Evolutionary conservation across 1,140 invertebrate species (phyloP), one percentile per base, ranked within the genome.

Genomic region (Scaptomyza pallida): DNA sequence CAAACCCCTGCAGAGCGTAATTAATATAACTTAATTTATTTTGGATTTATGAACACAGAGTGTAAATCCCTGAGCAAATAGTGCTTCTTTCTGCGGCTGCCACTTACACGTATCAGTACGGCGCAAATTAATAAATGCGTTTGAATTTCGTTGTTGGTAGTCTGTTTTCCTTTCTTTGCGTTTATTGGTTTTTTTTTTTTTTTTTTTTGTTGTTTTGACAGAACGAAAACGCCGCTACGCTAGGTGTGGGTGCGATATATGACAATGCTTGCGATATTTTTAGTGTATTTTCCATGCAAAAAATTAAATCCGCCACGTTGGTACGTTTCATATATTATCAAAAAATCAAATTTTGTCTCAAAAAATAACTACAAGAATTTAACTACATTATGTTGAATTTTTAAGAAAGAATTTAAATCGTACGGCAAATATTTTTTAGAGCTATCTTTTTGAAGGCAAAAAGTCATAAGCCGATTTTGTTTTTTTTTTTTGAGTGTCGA

Each of bases 181-280:
- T 40, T 52, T 21, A 41, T 41, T 55, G n/a, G 19, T 61, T 17
- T 45, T 52, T 2, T 16, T 67, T 67, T 19, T 13, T 33, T 51
- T 51, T 52, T 12, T 51, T 51, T 75, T 75, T 75, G 69, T 72
- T 75, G 72, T 75, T 75, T 78, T 72, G 75, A 63, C 71, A 52
- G 62, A 78, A 72, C 70, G 75, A 78, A 73, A 70, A 78, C 63
- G 76, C 75, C 76, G 76, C 70, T 78, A 67, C 69, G 52, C 67
- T 71, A 65, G 61, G 10, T 57, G 41, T 71, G 68, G 37, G 26
- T 16, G 17, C 19, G 56, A 68, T 68, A 41, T 68, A 54, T 60
- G n/a, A 10, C 6, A 40, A 5, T 65, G 43, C 21, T 21, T 33
- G 54, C 63, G 23, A 67, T 59, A 37, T 51, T 37, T 37, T 35